Conservation (phyloP, 2,888 invertebrate species). For the Strigamia transsilvanica region DNA sequence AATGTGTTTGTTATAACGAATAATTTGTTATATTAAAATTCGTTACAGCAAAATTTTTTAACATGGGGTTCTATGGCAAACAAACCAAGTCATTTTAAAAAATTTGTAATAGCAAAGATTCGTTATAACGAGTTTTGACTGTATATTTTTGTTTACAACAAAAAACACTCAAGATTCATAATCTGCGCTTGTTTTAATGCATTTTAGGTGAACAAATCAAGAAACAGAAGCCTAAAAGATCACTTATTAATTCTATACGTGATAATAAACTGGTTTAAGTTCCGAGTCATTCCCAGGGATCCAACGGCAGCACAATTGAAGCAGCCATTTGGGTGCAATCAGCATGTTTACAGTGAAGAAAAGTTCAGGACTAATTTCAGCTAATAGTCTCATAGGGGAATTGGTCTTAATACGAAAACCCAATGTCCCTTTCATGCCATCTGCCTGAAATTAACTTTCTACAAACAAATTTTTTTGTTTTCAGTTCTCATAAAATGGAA, state of each 20-base stretch:
- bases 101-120: too few species aligned
- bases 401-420: slow-evolving; percentile 19
- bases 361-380: slow-evolving; percentile 29
- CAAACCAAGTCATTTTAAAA: too few species aligned
- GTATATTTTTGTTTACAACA: too few species aligned
- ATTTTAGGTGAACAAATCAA: too few species aligned
- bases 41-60: too few species aligned
- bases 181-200: too few species aligned
- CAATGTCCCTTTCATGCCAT: neutral
- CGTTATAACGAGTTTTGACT: too few species aligned
- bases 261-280: neutral
- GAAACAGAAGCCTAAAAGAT: neutral
- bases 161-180: too few species aligned
- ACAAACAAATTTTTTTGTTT: neutral
- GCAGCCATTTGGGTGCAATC: slow-evolving; percentile 24
- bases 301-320: neutral
- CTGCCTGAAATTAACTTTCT: slow-evolving; percentile 10
- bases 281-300: neutral
- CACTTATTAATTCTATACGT: neutral
- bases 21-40: too few species aligned
- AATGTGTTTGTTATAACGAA: too few species aligned
- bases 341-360: slow-evolving; percentile 31
- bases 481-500: neutral
- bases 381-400: slow-evolving; percentile 23
- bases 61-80: too few species aligned